phyloP scores from a whole-genome alignment of 2,888 invertebrate genomes.

The Autographa gamma region DNA sequence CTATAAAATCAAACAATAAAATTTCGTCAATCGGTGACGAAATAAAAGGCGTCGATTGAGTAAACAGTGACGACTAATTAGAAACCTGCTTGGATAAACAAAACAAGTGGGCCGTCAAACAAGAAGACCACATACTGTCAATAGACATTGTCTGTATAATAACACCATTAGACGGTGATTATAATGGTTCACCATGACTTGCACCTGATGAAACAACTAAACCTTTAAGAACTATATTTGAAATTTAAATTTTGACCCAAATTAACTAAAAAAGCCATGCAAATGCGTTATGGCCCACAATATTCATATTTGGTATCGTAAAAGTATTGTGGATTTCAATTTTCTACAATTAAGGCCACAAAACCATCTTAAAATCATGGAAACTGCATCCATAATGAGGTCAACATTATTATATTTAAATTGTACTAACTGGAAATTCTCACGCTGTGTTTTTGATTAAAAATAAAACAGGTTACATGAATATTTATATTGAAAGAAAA shows the following conservation, averaged over 20 bases:
- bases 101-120: constrained; percentile 46
- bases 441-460: constrained; percentile 3
- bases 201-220: constrained; percentile 19
- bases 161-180: constrained; percentile 44
- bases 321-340: background rate
- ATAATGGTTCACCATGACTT: constrained; percentile 24
- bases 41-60: background rate
- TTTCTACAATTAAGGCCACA: background rate
- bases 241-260: constrained; percentile 29
- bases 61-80: constrained; percentile 17
- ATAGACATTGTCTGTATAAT: constrained; percentile 53
- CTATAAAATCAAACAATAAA: constrained; percentile 50
- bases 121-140: constrained; percentile 51
- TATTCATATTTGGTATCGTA: background rate
- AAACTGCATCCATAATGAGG: constrained; percentile 14
- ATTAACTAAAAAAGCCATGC: constrained; percentile 15
- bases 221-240: constrained; percentile 11
- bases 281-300: constrained; percentile 4
- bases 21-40: constrained; percentile 33
- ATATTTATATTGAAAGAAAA: constrained; percentile 42
- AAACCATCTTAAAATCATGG: background rate
- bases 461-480: constrained; percentile 39
- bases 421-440: constrained; percentile 31
- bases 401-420: too few species aligned
- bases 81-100: constrained; percentile 27